These are phyloP conservation scores for Solenopsis fugax DNA, from an alignment of 1,140 invertebrate genomes.

Conservation along the genomic window DNA sequence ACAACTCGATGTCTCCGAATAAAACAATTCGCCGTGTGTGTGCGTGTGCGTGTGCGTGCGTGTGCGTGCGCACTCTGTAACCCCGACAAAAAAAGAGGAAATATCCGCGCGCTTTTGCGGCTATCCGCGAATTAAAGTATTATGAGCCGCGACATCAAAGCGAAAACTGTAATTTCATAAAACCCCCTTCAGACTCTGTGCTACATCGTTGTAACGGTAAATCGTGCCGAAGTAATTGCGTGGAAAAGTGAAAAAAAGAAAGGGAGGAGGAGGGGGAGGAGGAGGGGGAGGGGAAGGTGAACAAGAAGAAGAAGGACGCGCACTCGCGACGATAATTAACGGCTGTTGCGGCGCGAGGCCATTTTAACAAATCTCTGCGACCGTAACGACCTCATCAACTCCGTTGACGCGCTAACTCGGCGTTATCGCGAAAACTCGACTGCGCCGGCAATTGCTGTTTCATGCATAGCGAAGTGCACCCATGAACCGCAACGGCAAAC, in stretches of 20 bases:
- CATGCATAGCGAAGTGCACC: constrained; percentile 59
- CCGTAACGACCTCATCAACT: constrained; percentile 65
- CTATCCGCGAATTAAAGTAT: constrained; percentile 63
- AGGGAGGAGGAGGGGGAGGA: too few relatives aligned
- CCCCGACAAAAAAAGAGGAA: constrained; percentile 14
- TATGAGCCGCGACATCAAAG: constrained; percentile 61
- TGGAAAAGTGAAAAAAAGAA: constrained; percentile 45
- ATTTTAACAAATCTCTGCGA: constrained; percentile 64
- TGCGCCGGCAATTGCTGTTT: constrained; percentile 60
- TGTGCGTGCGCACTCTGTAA: neutral
- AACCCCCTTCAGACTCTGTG: constrained; percentile 29
- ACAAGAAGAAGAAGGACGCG: neutral
- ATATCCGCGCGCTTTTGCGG: constrained; percentile 27
- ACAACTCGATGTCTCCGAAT: constrained; percentile 39
- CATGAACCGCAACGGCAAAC: constrained; percentile 52
- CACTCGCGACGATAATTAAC: constrained; percentile 58
- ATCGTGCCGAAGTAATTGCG: constrained; percentile 55
- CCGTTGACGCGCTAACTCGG: constrained; percentile 63
- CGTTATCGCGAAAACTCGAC: constrained; percentile 64
- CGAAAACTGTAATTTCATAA: constrained; percentile 60
- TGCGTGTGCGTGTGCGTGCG: neutral
- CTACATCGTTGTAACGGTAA: constrained; percentile 54
- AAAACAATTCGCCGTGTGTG: constrained; percentile 28
- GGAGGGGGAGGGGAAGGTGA: too few relatives aligned
- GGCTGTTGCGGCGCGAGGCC: constrained; percentile 55